Base-by-base conservation (phyloP, 2,113 vertebrate species). In the Neoarius graeffei region DNA sequence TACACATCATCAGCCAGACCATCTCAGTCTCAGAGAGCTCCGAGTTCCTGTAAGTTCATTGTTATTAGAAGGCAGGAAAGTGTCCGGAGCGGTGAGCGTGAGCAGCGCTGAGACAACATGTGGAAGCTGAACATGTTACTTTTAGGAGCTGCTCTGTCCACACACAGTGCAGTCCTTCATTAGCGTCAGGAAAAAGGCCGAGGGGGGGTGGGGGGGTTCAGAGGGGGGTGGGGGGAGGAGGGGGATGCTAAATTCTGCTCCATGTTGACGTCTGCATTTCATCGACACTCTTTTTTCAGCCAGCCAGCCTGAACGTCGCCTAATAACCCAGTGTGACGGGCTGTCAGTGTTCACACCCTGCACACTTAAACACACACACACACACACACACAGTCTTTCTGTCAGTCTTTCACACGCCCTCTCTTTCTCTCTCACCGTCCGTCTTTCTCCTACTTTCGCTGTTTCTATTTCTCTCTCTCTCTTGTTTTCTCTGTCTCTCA, bases 91-190 rank as follows among this genome's bases (percentile, higher is more conserved):
- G 8, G 62, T 8, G 23, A 66, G 62, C 11, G 62, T n/a, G 25
- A n/a, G 60, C 60, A 66, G 62, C 8, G 62, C n/a, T 48, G 69
- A 42, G 69, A 48, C 19, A 17, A 25, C 23, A 66, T 74, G 71
- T 48, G 71, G 48, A 42, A 74, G 48, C 73, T 77, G 74, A 77
- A 20, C 23, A 2, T 52, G n/a, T n/a, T 77, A 52, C 94, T 93
- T 94, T 91, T 92, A 93, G 89, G 91, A 91, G 90, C 89, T 89
- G 64, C 89, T 92, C 60, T 89, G 85, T 90, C 89, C 77, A 91
- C 91, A 93, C 94, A 95, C 95, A 96, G 91, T 93, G 92, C 90
- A 90, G 91, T 93, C 94, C 94, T 95, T 96, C 94, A 95, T 95
- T 94, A 94, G 92, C 91, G 88, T 86, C 48, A 88, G 86, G 90